These are phyloP conservation scores for Alviniconcha marisindica DNA, from an alignment of 1,140 invertebrate species.

Conservation along the genomic window DNA sequence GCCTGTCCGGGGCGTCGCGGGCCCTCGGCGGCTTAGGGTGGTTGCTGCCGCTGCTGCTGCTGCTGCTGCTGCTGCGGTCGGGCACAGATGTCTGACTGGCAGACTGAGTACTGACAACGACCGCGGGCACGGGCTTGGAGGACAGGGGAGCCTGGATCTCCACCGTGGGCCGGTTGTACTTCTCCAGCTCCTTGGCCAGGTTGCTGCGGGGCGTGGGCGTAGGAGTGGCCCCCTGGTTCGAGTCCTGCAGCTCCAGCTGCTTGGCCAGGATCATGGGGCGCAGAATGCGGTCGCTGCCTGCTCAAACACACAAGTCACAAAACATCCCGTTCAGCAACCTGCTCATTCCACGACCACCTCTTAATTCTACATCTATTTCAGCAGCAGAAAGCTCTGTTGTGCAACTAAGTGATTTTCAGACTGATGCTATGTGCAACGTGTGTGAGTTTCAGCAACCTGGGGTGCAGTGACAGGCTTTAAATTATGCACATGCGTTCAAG, in stretches of 20 bases:
- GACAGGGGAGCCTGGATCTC: conserved; percentile 18
- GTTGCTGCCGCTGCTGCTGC: too few species aligned
- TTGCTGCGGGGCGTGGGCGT: conserved; percentile 72
- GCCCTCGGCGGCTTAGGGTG: conserved; percentile 35
- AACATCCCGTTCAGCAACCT: too few species aligned
- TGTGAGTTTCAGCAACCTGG: too few species aligned
- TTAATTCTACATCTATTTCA: neutral
- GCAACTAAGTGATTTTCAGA: neutral
- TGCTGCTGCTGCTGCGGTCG: too few species aligned
- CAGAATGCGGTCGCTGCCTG: conserved; percentile 72
- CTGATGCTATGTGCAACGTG: too few species aligned
- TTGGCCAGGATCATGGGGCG: conserved; percentile 77
- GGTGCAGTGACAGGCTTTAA: too few species aligned
- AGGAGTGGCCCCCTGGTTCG: conserved; percentile 64
- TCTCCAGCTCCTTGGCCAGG: conserved; percentile 75
- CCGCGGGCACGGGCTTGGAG: neutral
- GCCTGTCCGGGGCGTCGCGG: conserved; percentile 59
- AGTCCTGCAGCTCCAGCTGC: conserved; percentile 71
- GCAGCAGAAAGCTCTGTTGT: too few species aligned
- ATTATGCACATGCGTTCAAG: too few species aligned
- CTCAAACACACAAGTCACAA: conserved; percentile 1
- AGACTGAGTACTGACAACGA: neutral
- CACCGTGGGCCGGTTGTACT: conserved; percentile 67
- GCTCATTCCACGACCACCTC: neutral
- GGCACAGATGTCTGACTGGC: too few species aligned